Evolutionary conservation across 2,888 invertebrate species (phyloP).

Genomic region (Hyposoter dolosus): DNA sequence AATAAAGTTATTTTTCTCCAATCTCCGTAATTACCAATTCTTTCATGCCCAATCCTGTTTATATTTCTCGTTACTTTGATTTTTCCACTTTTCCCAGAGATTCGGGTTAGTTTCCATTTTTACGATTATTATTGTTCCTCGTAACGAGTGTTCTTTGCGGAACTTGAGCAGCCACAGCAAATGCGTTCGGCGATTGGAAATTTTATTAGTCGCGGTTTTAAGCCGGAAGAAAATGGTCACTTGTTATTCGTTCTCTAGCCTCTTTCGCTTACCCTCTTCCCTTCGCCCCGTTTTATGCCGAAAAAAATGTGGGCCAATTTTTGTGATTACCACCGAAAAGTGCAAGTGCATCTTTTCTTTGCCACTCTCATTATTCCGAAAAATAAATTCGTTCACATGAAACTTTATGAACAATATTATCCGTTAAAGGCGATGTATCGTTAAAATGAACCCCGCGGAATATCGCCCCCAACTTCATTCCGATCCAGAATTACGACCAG

Average conservation of each 20-base stretch:
- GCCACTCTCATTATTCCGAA: neutral
- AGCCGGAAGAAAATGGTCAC: neutral
- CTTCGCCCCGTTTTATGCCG: neutral
- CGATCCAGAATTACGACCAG: neutral
- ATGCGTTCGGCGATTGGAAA: constrained; percentile 35
- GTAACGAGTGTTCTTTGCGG: constrained; percentile 29
- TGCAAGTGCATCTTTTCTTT: neutral
- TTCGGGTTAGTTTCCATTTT: constrained; percentile 38
- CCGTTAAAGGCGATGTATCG: constrained; percentile 10
- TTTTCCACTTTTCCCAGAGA: constrained; percentile 27
- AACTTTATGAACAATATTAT: neutral
- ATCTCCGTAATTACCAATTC: neutral
- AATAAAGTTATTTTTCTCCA: constrained; percentile 13
- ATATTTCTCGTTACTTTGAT: constrained; percentile 51
- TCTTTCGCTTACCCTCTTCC: neutral
- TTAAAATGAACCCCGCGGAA: neutral
- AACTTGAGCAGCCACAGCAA: neutral
- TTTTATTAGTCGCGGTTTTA: constrained; percentile 37
- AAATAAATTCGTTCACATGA: neutral
- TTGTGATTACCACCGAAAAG: neutral
- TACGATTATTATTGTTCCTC: constrained; percentile 19
- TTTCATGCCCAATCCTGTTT: constrained; percentile 22
- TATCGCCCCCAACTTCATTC: neutral
- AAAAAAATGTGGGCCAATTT: neutral
- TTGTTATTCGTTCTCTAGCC: neutral